Conservation (phyloP, 2,888 invertebrate species). For the Galerucella nymphaeae region DNA sequence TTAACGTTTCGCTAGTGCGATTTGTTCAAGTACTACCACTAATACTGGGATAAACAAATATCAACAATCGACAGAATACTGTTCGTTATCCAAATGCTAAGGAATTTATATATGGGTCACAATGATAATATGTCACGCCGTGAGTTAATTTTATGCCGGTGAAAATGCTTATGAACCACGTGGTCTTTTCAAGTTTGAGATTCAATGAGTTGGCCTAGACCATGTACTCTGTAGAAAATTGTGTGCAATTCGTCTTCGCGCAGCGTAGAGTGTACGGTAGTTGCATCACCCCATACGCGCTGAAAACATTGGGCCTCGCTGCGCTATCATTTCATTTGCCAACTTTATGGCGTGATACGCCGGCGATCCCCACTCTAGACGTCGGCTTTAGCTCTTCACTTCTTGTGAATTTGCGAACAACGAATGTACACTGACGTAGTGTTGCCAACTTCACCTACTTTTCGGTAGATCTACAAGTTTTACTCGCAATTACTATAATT, state of each 20-base stretch:
- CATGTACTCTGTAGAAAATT: constrained; percentile 9
- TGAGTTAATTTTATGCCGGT: constrained; percentile 4
- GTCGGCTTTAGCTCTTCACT: constrained; percentile 15
- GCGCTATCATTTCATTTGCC: constrained; percentile 36
- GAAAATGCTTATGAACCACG: constrained; percentile 23
- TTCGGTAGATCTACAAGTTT: no score
- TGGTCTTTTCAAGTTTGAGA: constrained; percentile 20
- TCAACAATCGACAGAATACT: constrained; percentile 8
- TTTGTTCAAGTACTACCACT: neutral
- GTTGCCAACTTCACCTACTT: neutral
- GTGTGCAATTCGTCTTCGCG: constrained; percentile 14
- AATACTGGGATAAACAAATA: constrained; percentile 1
- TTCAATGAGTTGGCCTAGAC: constrained; percentile 27
- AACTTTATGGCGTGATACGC: constrained; percentile 41
- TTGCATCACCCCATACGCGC: constrained; percentile 34
- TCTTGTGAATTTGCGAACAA: constrained; percentile 1
- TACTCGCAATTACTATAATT: no score
- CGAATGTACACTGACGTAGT: neutral
- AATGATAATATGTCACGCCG: constrained; percentile 9
- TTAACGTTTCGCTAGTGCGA: neutral
- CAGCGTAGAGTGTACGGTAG: constrained; percentile 13
- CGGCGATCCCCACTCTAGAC: constrained; percentile 18
- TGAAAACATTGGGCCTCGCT: constrained; percentile 17
- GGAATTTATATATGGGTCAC: constrained; percentile 20
- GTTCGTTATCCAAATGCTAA: neutral